Evolutionary conservation across 2,797 vertebrate genomes (phyloP).

Genomic region (Mus minutoides): DNA sequence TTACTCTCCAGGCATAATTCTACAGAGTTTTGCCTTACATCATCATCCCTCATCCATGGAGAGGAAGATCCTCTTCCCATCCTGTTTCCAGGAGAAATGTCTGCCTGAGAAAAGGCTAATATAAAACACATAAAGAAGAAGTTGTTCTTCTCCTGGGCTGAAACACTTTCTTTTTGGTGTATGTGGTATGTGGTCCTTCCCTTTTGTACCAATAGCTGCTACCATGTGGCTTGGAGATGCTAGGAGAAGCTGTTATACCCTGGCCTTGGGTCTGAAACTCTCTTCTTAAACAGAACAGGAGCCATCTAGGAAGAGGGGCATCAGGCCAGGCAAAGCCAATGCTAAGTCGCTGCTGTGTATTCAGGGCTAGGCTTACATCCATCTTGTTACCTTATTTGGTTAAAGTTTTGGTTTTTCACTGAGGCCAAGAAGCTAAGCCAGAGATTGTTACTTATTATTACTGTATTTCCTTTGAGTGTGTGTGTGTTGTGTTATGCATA

Average conservation of each 20-base stretch:
- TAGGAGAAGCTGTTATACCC: background rate
- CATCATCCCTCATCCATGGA: background rate
- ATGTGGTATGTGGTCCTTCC: background rate
- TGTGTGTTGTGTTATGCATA: background rate
- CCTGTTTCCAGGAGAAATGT: background rate
- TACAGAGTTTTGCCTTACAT: background rate
- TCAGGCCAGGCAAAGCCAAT: background rate
- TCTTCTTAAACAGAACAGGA: too few species aligned
- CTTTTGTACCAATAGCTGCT: background rate
- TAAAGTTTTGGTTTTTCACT: background rate
- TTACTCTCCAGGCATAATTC: background rate
- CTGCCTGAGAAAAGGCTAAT: background rate
- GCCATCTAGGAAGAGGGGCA: background rate
- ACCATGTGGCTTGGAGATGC: background rate
- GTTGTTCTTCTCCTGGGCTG: too few species aligned
- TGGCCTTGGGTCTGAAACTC: background rate
- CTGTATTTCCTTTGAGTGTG: background rate
- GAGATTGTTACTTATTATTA: background rate
- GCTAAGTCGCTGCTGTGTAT: background rate
- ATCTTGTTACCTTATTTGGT: background rate
- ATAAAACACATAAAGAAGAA: background rate
- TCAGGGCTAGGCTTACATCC: background rate
- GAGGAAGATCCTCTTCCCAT: background rate
- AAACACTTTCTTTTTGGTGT: background rate
- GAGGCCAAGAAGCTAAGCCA: background rate